Percentiles rank a stretch among this genome's conserved stretches.
These are phyloP conservation scores for Jordanella pulchra DNA, from an alignment of 2,797 vertebrate species.

Conservation along the genomic window DNA sequence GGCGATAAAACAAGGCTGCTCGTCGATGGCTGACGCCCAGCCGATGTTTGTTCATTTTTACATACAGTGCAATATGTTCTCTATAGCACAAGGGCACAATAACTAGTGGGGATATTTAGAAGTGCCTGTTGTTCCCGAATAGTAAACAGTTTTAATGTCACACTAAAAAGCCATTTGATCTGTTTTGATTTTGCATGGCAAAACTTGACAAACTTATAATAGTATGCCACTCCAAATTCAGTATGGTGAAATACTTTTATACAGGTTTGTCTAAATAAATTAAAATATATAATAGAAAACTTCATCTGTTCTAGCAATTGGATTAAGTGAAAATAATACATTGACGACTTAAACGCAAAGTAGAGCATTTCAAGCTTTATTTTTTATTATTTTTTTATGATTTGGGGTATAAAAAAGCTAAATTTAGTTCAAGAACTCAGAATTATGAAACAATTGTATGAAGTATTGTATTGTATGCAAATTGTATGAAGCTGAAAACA, in stretches of 20 bases:
- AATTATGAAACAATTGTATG: too few species aligned
- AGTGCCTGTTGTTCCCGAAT: slow-evolving; percentile 77
- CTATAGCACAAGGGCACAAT: slow-evolving; percentile 78
- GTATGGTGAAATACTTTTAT: slow-evolving; percentile 16
- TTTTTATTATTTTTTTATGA: neutral
- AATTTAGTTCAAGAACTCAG: neutral
- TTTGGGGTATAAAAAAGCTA: neutral
- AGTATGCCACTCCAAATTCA: slow-evolving; percentile 42
- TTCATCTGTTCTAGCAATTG: neutral
- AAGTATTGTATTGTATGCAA: too few species aligned
- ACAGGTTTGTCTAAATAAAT: neutral
- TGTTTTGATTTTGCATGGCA: slow-evolving; percentile 55
- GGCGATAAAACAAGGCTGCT: slow-evolving; percentile 81
- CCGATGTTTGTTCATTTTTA: slow-evolving; percentile 81
- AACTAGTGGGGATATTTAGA: slow-evolving; percentile 78
- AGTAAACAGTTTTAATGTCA: slow-evolving; percentile 76
- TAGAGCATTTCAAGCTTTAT: neutral
- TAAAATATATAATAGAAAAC: neutral
- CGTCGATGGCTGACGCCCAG: slow-evolving; percentile 71
- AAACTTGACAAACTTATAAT: slow-evolving; percentile 59
- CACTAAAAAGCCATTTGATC: slow-evolving; percentile 71
- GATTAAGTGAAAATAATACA: neutral
- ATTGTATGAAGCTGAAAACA: too few species aligned
- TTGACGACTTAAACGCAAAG: neutral
- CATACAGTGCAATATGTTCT: slow-evolving; percentile 82